phyloP scores from a whole-genome alignment of 2,113 vertebrate species.

The Camelus bactrianus region DNA sequence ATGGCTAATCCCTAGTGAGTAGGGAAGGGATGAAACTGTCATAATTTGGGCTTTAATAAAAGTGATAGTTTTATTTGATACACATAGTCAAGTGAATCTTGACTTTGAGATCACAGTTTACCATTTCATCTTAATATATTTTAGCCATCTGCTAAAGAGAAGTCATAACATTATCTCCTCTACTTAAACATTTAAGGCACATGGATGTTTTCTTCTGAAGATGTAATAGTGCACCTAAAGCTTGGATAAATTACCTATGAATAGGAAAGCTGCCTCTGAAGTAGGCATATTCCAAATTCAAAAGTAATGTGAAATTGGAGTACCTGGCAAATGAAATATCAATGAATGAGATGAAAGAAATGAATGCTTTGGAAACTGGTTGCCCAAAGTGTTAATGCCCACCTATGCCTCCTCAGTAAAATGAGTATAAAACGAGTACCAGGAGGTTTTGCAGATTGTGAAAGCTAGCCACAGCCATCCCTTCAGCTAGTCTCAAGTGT shows the following conservation, averaged over 20 bases:
- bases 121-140: slow-evolving; percentile 12
- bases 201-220: background rate
- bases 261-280: slow-evolving; percentile 1
- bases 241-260: background rate
- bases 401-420: background rate
- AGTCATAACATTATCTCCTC: background rate
- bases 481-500: background rate
- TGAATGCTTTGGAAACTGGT: background rate
- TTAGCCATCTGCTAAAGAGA: background rate
- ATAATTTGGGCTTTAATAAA: slow-evolving; percentile 3
- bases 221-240: background rate
- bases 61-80: slow-evolving; percentile 9
- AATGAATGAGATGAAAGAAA: background rate
- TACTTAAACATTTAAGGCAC: background rate
- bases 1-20: background rate
- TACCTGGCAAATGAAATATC: background rate
- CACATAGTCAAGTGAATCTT: slow-evolving; percentile 16
- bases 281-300: background rate
- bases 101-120: background rate
- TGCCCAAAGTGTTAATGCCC: background rate
- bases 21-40: background rate
- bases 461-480: background rate
- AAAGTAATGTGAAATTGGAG: background rate
- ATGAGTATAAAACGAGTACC: background rate
- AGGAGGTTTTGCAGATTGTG: background rate